Evolutionary conservation across 2,113 vertebrate genomes (phyloP), one percentile per base, ranked within the genome.

Genomic region (Malurus alboscapulatus): DNA sequence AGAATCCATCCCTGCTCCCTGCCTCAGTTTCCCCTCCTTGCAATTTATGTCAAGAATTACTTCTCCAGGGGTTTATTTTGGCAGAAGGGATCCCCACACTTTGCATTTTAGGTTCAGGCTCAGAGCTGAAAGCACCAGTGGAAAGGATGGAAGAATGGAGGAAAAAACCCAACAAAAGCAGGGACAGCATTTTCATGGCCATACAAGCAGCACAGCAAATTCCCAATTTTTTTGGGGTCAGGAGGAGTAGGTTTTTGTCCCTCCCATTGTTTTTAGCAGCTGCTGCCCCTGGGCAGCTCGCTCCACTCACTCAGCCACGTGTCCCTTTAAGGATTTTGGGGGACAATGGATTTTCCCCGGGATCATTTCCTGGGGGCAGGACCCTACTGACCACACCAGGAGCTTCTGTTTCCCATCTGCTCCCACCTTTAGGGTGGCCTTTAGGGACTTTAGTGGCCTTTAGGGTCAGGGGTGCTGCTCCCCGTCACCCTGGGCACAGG

Each of bases 371-470:
- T 93, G 38, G 5, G 1, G 96, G 92, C 95, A 94, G 44, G 65
- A 44, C 86, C 90, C 91, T 7, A 8, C 40, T 48, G 84, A 38
- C 72, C 81, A 91, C 94, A 79, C 40, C 59, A 88, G 14, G 20
- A 90, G 92, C 96, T 97, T 95, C 96, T 98, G 96, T 97, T 97
- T 81, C 59, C 83, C 97, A 97, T 97, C 95, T 97, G 97, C 38
- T 97, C 92, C 93, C 42, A 25, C 96, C 96, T 38, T 38, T 38
- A 38, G 38, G 38, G 10, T 38, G 38, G 38, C 38, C 38, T 38
- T 38, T 38, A 38, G 38, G 38, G 38, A 94, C 77, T 87, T 20
- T 63, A 2, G 0, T 14, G 79, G 84, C 87, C 94, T 94, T 67
- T 66, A 38, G 94, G 97, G 97, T 98, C 97, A 98, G 74, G 59